Evolutionary conservation across 2,888 invertebrate species (phyloP).

Genomic region (Coremacera marginata): DNA sequence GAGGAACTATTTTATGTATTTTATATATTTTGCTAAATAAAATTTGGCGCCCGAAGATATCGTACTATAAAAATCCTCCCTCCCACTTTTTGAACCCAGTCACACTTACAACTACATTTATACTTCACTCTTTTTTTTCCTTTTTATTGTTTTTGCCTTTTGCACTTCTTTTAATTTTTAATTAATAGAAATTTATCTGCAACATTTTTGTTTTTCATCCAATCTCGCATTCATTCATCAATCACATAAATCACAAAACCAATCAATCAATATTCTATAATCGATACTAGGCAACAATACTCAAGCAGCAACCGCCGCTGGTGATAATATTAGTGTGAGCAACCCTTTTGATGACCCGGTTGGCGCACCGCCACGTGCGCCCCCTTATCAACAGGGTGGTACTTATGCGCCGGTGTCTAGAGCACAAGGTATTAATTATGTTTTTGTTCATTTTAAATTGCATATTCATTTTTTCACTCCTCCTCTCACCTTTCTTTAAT

Average conservation of each 20-base stretch:
- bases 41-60: too few species aligned
- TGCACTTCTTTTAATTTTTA: neutral
- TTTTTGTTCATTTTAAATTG: slow-evolving; percentile 47
- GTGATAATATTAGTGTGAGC: slow-evolving; percentile 86
- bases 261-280: slow-evolving; percentile 32
- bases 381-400: slow-evolving; percentile 68
- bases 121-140: neutral
- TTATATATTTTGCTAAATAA: too few species aligned
- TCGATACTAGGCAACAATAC: slow-evolving; percentile 58
- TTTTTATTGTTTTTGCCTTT: neutral
- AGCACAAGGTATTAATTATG: slow-evolving; percentile 67
- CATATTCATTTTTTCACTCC: slow-evolving; percentile 39
- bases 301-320: slow-evolving; percentile 65
- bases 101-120: neutral
- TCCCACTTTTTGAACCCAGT: too few species aligned
- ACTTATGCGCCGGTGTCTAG: slow-evolving; percentile 69
- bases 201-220: slow-evolving; percentile 33
- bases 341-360: slow-evolving; percentile 86
- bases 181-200: slow-evolving; percentile 29
- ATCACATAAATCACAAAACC: slow-evolving; percentile 38
- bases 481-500: neutral
- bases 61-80: too few species aligned
- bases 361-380: slow-evolving; percentile 58
- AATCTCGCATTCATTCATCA: slow-evolving; percentile 36
- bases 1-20: too few species aligned